Percentiles rank a stretch among this genome's conserved stretches.
These are phyloP conservation scores for Thyatira batis DNA, from an alignment of 2,888 invertebrate genomes.

Conservation along the genomic window DNA sequence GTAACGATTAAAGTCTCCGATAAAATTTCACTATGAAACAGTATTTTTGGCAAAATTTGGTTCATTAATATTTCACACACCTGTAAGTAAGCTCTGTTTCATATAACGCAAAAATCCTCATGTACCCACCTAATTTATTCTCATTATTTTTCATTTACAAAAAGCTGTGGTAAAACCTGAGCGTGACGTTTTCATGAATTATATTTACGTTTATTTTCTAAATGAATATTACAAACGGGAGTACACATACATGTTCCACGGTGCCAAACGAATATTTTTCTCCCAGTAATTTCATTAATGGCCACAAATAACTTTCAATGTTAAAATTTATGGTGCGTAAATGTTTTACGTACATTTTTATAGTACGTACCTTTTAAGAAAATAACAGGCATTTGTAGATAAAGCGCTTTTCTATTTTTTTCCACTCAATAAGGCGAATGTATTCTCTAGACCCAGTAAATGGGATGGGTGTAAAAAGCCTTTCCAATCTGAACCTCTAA, in stretches of 20 bases:
- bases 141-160: background rate
- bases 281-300: conserved; percentile 60
- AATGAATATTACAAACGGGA: background rate
- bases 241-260: background rate
- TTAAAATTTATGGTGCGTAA: conserved; percentile 70
- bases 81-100: background rate
- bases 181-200: background rate
- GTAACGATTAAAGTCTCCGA: no score
- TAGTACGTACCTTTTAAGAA: conserved; percentile 72
- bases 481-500: conserved; percentile 76
- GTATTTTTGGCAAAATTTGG: background rate
- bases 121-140: background rate
- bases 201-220: background rate
- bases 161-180: background rate
- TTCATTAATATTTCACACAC: background rate
- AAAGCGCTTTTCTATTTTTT: conserved; percentile 62
- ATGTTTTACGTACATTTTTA: conserved; percentile 70
- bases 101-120: background rate
- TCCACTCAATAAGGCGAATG: conserved; percentile 58
- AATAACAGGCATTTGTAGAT: conserved; percentile 72
- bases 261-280: conserved; percentile 37
- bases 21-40: no score
- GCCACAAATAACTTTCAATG: conserved; percentile 65
- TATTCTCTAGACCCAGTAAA: conserved; percentile 65
- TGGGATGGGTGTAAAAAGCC: conserved; percentile 70